phyloP scores from a whole-genome alignment of 2,888 invertebrate species.

The Vesta saturnalis region DNA sequence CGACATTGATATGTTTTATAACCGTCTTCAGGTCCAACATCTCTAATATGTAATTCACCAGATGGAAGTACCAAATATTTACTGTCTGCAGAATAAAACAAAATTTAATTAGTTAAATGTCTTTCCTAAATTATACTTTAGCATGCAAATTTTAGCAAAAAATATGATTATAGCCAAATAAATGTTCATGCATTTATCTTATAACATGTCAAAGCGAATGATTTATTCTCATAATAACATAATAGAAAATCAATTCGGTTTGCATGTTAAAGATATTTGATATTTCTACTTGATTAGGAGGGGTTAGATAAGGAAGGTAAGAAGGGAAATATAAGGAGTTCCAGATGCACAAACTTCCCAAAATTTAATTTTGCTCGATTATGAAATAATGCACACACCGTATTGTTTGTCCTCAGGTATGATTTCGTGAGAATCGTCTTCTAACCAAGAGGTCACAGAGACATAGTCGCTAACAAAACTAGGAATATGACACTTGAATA shows the following conservation, averaged over 20 bases:
- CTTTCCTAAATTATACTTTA: not conserved
- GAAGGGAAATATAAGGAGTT: conserved; percentile 48
- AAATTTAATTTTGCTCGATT: conserved; percentile 1
- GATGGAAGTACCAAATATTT: conserved; percentile 95
- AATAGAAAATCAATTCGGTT: conserved; percentile 22
- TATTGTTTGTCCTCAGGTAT: conserved; percentile 59
- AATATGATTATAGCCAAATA: not conserved
- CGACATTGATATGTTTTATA: conserved; percentile 94
- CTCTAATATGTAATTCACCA: conserved; percentile 94
- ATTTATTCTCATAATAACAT: not conserved
- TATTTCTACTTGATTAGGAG: not conserved
- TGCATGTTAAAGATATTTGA: conserved; percentile 12
- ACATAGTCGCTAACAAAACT: conserved; percentile 94
- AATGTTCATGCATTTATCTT: conserved; percentile 11
- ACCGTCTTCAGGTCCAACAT: conserved; percentile 94
- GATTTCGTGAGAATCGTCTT: conserved; percentile 76
- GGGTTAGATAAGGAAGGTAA: conserved; percentile 33
- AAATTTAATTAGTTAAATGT: conserved; percentile 19
- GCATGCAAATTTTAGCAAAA: conserved; percentile 32
- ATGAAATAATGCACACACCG: conserved; percentile 50
- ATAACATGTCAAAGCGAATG: conserved; percentile 18
- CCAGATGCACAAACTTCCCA: conserved; percentile 52
- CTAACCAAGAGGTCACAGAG: conserved; percentile 85
- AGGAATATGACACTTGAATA: conserved; percentile 93
- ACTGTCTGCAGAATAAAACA: conserved; percentile 73